Base-by-base conservation (phyloP, 2,797 vertebrate genomes). In the Pseudomugil gertrudae region DNA sequence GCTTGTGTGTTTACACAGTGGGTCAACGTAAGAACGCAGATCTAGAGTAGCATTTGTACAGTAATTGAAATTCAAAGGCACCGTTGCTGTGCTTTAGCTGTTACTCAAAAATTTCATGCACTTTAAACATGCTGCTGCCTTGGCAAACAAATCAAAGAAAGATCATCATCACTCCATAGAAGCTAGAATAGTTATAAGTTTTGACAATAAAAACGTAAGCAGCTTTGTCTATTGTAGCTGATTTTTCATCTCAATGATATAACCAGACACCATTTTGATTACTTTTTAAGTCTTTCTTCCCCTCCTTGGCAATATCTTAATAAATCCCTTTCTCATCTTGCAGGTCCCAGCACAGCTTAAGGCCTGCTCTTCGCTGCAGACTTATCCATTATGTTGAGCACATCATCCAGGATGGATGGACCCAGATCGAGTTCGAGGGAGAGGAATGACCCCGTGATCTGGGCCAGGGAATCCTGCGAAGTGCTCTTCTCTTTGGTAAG, bases 351-450 rank as follows among this genome's bases (percentile, higher is more conserved):
- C 69, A 63, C 80, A 81, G 84, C 75, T 93, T 84, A 93, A 84
- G 92, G 90, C 83, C 92, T 83, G 89, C 89, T 91, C 84, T 90
- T 93, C 4, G 47, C 89, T 81, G 89, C 80, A 19, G 93, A 89
- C 88, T 95, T 96, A 88, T 98, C 96, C 98, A 99, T 99, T 81
- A 99, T 97, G 82, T 98, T 96, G 73, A 99, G 95, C 64, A 99
- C 96, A 48, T 99, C 98, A 75, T 99, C 97, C 92, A 99, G 85
- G 92, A 99, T 97, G 62, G 98, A 99, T 68, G 98, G 98, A 52
- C 98, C 98, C 66, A 99, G 92, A 83, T 99, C 98, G 1, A 99
- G 95, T 75, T 99, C 95, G 23, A 99, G 94, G 2, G 98, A 98
- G 54, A 99, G 95, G 52, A 99, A 91, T 13, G 97, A 99, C 53